Evolutionary conservation across 2,888 invertebrate species (phyloP), one percentile per base, ranked within the genome.

Genomic region (Eristalis pertinax): DNA sequence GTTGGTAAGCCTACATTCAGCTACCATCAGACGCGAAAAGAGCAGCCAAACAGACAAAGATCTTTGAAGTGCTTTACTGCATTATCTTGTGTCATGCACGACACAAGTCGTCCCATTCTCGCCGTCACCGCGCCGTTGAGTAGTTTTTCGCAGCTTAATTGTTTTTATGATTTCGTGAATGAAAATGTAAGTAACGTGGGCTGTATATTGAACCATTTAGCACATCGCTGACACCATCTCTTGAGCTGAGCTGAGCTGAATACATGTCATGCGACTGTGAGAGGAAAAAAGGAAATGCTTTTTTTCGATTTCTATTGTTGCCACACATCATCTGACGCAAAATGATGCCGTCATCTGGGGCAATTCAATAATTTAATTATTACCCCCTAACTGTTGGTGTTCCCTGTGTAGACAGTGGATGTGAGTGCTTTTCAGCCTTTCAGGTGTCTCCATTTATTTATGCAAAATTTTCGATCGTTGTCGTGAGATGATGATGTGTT

Each of bases 1-100:
- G 79, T 70, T 73, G 56, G 70, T 58, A 86, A 86, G 74, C 85
- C 85, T 86, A 86, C 85, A 73, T 76, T 77, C 50, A 8, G 15
- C 5, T 29, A 63, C 38, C 38, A 24, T 4, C 22, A 7, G 26
- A 60, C 8, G n/a, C 4, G 8, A 58, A 32, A 70, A 60, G 19
- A 70, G 13, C 13, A 62, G 62, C 35, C 70, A 43, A 43, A 43
- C 43, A 43, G 43, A 50, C 50, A 50, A 50, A 50, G 50, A 50
- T 50, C 50, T 32, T 50, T 19, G 19, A 50, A 50, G 50, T 50
- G 19, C 50, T 50, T 50, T 50, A 50, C 50, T 19, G 50, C 50
- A 50, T 19, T 50, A 50, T 5, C 50, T 19, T 19, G n/a, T 50
- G 50, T 43, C 43, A 43, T 19, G 38, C 38, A 38, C 38, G 38